phyloP scores from a whole-genome alignment of 2,113 vertebrate genomes.

The Esox niger region DNA sequence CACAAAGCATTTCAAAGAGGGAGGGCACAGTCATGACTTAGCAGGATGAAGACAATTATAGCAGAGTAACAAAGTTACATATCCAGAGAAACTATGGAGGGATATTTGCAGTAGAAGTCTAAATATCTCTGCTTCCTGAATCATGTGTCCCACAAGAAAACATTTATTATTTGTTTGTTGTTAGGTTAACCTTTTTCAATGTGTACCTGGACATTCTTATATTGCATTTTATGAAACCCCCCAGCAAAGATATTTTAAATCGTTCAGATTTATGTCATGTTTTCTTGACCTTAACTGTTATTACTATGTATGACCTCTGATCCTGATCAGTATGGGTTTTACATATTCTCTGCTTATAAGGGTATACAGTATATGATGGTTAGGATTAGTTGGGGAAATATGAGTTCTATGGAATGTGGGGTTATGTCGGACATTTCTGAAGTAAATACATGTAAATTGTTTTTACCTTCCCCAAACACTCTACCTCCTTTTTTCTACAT shows the following conservation, averaged over 20 bases:
- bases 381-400: too few species aligned
- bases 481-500: background rate
- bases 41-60: slow-evolving; percentile 28
- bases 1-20: slow-evolving; percentile 20
- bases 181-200: too few species aligned
- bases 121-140: slow-evolving; percentile 4
- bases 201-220: too few species aligned
- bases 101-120: slow-evolving; percentile 18
- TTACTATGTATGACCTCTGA: too few species aligned
- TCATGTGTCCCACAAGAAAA: background rate
- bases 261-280: too few species aligned
- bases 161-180: background rate
- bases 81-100: slow-evolving; percentile 13
- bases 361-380: too few species aligned
- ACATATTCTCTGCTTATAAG: too few species aligned
- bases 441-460: background rate
- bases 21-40: slow-evolving; percentile 12
- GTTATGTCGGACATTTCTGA: background rate
- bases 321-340: too few species aligned
- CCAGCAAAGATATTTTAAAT: too few species aligned
- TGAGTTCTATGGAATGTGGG: background rate
- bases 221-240: too few species aligned
- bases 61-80: slow-evolving; percentile 26
- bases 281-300: too few species aligned
- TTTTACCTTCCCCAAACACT: background rate